These are phyloP conservation scores for Aphaenogaster ashmeadi DNA, from an alignment of 1,140 invertebrate genomes.

Conservation along the genomic window DNA sequence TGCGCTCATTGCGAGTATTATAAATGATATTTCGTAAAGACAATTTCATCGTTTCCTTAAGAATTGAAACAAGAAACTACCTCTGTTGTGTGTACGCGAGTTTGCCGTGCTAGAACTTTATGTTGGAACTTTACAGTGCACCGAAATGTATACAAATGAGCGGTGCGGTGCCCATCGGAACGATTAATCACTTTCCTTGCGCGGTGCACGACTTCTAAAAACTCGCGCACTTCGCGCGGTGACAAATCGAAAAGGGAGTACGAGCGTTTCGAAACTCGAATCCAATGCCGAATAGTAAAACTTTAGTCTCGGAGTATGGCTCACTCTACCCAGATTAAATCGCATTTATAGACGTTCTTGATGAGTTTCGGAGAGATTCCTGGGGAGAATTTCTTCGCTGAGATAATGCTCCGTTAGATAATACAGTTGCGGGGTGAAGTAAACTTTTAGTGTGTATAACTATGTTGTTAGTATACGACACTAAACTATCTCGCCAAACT, in stretches of 20 bases:
- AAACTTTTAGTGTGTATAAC: slow-evolving; percentile 58
- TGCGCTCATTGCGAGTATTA: not conserved
- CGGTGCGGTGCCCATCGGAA: slow-evolving; percentile 39
- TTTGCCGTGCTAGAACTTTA: slow-evolving; percentile 10
- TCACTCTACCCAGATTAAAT: slow-evolving; percentile 58
- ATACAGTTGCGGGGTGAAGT: slow-evolving; percentile 32
- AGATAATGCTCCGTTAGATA: slow-evolving; percentile 58
- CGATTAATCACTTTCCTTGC: slow-evolving; percentile 62
- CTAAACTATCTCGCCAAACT: slow-evolving; percentile 45
- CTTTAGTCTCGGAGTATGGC: slow-evolving; percentile 20
- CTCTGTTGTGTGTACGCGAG: slow-evolving; percentile 21
- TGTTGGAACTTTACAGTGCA: slow-evolving; percentile 11
- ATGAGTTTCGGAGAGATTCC: slow-evolving; percentile 49
- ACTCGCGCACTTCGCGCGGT: slow-evolving; percentile 33
- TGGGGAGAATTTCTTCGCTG: slow-evolving; percentile 35
- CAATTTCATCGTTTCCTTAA: slow-evolving; percentile 32
- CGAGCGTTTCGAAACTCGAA: not conserved
- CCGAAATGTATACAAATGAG: slow-evolving; percentile 52
- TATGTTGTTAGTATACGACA: slow-evolving; percentile 47
- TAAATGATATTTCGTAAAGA: slow-evolving; percentile 17
- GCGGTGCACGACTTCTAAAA: slow-evolving; percentile 49
- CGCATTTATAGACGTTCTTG: slow-evolving; percentile 56
- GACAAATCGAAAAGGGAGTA: slow-evolving; percentile 56
- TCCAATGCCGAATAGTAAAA: slow-evolving; percentile 51
- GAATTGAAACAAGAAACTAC: not conserved